Conservation (phyloP, 2,797 vertebrate species). For the Halcyon badia region DNA sequence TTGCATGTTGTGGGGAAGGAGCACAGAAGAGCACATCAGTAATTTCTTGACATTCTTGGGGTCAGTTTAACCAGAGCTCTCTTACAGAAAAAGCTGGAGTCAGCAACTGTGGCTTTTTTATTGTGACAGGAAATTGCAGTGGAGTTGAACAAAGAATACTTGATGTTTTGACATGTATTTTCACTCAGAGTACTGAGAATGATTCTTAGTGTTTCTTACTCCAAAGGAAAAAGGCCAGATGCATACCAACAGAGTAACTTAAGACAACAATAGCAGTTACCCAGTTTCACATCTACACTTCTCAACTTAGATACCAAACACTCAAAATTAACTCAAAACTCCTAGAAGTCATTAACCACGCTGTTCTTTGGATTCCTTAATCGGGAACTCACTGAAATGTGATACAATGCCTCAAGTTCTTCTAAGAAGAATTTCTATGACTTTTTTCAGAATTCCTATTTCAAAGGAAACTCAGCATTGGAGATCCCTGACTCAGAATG, state of each 20-base stretch:
- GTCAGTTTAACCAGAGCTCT: not conserved
- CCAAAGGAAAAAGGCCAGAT: not conserved
- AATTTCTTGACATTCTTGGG: not conserved
- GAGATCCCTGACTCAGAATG: not conserved
- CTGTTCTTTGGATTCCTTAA: not conserved
- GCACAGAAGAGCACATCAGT: accelerated
- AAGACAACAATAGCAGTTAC: not conserved
- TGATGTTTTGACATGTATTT: not conserved
- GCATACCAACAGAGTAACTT: not conserved
- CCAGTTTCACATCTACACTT: not conserved
- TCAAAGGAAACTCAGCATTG: not conserved
- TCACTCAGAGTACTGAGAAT: not conserved
- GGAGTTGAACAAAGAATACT: not conserved
- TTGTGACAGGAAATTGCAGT: not conserved
- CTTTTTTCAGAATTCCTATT: not conserved
- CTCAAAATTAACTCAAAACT: not conserved
- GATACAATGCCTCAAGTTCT: accelerated
- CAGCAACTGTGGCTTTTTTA: not conserved
- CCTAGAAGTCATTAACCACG: not conserved
- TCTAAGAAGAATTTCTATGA: not conserved
- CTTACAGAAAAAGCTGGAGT: not conserved
- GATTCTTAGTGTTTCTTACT: not conserved
- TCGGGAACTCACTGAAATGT: not conserved
- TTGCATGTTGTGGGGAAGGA: not conserved
- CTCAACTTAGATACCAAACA: not conserved